Percentiles rank a stretch among this genome's conserved stretches.
These are phyloP conservation scores for Strix occidentalis DNA, from an alignment of 2,797 vertebrate species.

Conservation along the genomic window DNA sequence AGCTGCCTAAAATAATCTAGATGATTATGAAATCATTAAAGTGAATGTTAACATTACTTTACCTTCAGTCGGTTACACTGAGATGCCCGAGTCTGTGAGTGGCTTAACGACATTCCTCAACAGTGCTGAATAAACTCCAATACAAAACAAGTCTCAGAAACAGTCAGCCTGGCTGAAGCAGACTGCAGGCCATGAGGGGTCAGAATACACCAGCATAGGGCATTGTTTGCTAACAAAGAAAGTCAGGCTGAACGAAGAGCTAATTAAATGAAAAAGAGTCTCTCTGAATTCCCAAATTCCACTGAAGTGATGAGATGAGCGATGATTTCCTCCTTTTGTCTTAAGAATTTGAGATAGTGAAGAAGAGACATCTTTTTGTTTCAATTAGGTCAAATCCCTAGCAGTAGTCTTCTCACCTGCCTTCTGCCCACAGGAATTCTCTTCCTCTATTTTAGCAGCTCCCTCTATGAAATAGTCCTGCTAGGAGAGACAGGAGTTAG, in stretches of 20 bases:
- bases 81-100: neutral
- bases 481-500: neutral
- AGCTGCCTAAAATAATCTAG: neutral
- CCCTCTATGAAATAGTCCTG: neutral
- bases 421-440: neutral
- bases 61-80: neutral
- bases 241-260: neutral
- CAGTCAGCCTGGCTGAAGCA: neutral
- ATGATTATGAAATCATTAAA: neutral
- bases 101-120: neutral
- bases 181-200: neutral
- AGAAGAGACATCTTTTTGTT: neutral
- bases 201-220: neutral
- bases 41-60: neutral
- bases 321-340: neutral
- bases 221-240: neutral
- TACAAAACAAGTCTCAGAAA: neutral
- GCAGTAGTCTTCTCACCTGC: neutral
- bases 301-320: neutral
- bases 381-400: neutral
- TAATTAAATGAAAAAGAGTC: neutral
- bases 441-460: neutral
- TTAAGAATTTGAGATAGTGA: neutral
- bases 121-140: constrained; percentile 35
- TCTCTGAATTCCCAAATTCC: neutral